These are phyloP conservation scores for Andrena minutula DNA, from an alignment of 2,888 invertebrate species.

Conservation along the genomic window DNA sequence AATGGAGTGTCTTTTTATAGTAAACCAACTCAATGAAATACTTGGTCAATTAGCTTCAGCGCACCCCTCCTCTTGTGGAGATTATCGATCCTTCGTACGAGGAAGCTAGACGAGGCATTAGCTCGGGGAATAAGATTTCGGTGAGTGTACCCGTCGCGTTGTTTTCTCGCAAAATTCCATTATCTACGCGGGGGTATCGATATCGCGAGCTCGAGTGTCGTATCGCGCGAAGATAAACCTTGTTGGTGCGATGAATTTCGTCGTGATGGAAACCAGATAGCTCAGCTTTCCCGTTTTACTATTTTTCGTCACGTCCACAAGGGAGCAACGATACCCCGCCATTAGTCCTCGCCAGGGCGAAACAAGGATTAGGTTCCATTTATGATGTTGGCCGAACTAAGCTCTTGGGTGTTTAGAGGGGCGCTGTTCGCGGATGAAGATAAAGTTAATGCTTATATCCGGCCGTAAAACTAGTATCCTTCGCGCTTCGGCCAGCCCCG, in stretches of 20 bases:
- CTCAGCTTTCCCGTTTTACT: not conserved
- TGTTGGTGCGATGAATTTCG: not conserved
- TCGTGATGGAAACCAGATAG: slow-evolving; percentile 13
- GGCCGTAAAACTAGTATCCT: no score
- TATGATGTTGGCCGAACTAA: not conserved
- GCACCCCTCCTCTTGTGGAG: not conserved
- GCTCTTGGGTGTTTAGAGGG: not conserved
- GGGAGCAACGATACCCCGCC: not conserved
- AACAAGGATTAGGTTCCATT: not conserved
- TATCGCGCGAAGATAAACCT: slow-evolving; percentile 13
- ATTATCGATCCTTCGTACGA: slow-evolving; percentile 2
- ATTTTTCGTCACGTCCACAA: not conserved
- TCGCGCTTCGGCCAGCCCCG: no score
- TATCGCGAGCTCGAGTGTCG: not conserved
- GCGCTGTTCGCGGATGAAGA: no score
- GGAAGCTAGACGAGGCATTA: not conserved
- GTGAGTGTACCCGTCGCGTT: not conserved
- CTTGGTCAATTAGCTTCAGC: not conserved
- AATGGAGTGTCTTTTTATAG: not conserved
- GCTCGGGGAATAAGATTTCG: not conserved
- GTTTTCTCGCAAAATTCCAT: slow-evolving; percentile 14
- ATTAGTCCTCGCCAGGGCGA: no score
- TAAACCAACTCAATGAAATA: not conserved
- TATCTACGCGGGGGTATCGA: not conserved
- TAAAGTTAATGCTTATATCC: no score